Evolutionary conservation across 2,797 vertebrate species (phyloP).

Genomic region (Huso huso): DNA sequence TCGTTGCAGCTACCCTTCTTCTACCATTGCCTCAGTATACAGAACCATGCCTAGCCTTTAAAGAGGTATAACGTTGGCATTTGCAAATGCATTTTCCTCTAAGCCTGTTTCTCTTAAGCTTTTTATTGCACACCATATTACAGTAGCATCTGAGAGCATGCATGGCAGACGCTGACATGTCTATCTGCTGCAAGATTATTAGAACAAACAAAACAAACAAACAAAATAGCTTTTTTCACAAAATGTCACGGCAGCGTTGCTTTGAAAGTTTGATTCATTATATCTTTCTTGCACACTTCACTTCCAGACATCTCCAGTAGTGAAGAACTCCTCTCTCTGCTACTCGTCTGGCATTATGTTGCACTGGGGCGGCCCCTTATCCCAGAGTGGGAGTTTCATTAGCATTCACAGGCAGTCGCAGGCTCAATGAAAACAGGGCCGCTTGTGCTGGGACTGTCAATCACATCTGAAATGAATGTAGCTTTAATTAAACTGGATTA

Average conservation of each 20-base stretch:
- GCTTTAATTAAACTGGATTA: constrained; percentile 31
- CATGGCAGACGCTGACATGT: too few relatives aligned
- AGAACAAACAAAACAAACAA: too few relatives aligned
- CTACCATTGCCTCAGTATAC: too few relatives aligned
- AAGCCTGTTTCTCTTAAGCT: too few relatives aligned
- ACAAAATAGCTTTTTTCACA: too few relatives aligned
- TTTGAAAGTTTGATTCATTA: constrained; percentile 11
- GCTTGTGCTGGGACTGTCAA: constrained; percentile 21
- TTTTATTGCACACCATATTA: too few relatives aligned
- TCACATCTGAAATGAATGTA: constrained; percentile 18
- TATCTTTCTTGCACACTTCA: background rate
- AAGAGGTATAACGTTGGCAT: too few relatives aligned
- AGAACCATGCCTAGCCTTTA: too few relatives aligned
- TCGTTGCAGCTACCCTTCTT: too few relatives aligned
- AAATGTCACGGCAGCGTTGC: background rate
- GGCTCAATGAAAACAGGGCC: constrained; percentile 6
- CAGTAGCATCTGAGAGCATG: too few relatives aligned
- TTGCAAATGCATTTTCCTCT: too few relatives aligned
- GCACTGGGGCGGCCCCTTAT: constrained; percentile 2
- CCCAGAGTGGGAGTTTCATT: constrained; percentile 17
- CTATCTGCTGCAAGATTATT: too few relatives aligned
- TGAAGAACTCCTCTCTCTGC: constrained; percentile 16
- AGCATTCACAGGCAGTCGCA: constrained; percentile 18
- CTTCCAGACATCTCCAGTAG: constrained; percentile 11
- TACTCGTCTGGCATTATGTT: constrained; percentile 5